These are phyloP conservation scores for Lingula anatina DNA, from an alignment of 2,888 invertebrate genomes.

Conservation along the genomic window DNA sequence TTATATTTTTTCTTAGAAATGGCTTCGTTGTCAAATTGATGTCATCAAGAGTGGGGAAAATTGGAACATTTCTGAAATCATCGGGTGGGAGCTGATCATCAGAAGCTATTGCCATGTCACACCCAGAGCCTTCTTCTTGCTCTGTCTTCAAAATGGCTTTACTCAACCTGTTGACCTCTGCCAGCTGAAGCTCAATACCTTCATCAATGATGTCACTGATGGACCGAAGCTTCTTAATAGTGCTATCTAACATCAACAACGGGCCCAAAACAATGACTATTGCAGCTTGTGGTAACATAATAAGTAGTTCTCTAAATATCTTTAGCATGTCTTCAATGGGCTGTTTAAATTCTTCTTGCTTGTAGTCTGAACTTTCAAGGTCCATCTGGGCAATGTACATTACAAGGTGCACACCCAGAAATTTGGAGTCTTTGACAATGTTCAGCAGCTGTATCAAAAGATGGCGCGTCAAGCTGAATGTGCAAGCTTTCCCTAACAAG, in stretches of 20 bases:
- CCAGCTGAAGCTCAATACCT: background rate
- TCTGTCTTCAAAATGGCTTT: too few species aligned
- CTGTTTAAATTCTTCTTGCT: too few species aligned
- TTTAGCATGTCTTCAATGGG: slow-evolving; percentile 1
- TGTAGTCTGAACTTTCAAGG: background rate
- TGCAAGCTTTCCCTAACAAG: slow-evolving; percentile 10
- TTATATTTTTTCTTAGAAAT: slow-evolving; percentile 60
- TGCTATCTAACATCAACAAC: background rate
- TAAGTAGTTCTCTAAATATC: background rate
- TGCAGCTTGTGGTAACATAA: background rate
- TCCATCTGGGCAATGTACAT: slow-evolving; percentile 6
- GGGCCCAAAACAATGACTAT: background rate
- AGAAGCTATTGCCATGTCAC: too few species aligned
- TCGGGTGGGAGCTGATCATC: slow-evolving; percentile 56
- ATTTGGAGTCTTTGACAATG: too few species aligned
- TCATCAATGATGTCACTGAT: slow-evolving; percentile 2
- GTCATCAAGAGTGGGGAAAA: slow-evolving; percentile 45
- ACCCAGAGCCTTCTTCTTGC: background rate
- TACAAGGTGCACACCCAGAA: too few species aligned
- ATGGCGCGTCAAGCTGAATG: too few species aligned
- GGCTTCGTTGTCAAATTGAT: slow-evolving; percentile 35
- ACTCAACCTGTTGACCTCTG: background rate
- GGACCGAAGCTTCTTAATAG: background rate
- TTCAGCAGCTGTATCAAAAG: too few species aligned
- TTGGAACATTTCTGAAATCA: slow-evolving; percentile 46